phyloP scores from a whole-genome alignment of 1,140 invertebrate species.

The Cardiocondyla obscurior region DNA sequence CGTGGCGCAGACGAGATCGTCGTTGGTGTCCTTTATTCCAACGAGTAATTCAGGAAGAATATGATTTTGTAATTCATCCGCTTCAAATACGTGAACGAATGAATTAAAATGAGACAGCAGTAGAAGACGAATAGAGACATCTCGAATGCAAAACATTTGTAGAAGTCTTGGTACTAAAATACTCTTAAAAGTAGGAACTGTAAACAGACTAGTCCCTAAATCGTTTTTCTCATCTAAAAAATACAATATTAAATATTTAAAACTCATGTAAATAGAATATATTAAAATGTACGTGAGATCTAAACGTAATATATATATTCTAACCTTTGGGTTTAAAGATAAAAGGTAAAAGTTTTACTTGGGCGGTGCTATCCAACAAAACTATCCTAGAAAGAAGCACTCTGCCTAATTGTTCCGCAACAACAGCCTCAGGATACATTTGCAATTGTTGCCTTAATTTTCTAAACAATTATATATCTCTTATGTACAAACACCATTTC shows the following conservation, averaged over 20 bases:
- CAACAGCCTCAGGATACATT: slow-evolving; percentile 89
- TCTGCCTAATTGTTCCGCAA: slow-evolving; percentile 90
- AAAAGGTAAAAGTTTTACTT: slow-evolving; percentile 89
- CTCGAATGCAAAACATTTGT: slow-evolving; percentile 91
- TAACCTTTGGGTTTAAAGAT: slow-evolving; percentile 88
- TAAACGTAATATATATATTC: slow-evolving; percentile 18
- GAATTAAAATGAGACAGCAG: slow-evolving; percentile 89
- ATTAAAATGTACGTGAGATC: not conserved
- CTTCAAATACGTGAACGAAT: slow-evolving; percentile 88
- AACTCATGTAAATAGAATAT: not conserved
- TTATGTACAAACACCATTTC: not conserved
- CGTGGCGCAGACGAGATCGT: slow-evolving; percentile 91
- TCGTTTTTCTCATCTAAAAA: slow-evolving; percentile 82
- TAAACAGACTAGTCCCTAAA: slow-evolving; percentile 85
- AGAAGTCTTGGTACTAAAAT: slow-evolving; percentile 89
- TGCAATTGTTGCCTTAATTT: slow-evolving; percentile 87
- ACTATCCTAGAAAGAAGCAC: slow-evolving; percentile 92
- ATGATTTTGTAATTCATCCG: slow-evolving; percentile 87
- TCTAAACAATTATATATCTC: slow-evolving; percentile 73
- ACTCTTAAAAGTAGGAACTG: slow-evolving; percentile 87
- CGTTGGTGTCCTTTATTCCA: slow-evolving; percentile 92
- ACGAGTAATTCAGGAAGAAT: slow-evolving; percentile 92
- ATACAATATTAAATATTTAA: slow-evolving; percentile 14
- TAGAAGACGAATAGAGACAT: slow-evolving; percentile 89
- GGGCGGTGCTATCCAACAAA: slow-evolving; percentile 90